Evolutionary conservation across 2,797 vertebrate species (phyloP), one percentile per base, ranked within the genome.

Genomic region (Spondyliosoma cantharus): DNA sequence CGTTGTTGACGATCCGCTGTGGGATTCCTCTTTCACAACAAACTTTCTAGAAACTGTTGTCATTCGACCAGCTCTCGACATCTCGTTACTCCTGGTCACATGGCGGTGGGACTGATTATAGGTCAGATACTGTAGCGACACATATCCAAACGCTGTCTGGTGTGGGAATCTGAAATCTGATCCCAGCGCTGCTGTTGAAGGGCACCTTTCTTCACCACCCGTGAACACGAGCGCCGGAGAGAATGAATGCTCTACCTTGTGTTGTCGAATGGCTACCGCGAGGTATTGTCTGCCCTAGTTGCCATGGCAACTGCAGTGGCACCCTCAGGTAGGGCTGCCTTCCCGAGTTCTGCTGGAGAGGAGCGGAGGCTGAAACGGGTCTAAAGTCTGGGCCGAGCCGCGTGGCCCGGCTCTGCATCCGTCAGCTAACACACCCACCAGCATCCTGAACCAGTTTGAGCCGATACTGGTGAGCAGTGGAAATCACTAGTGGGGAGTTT

Each of bases 261-360:
- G 45, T 63, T 56, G 82, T 82, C 48, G 3, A 82, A 46, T 32
- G 78, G 80, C 78, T 37, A 78, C 74, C 68, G 32, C 0, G 46
- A 80, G 71, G 74, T 60, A 84, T 87, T 85, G 87, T 89, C 90
- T 93, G 83, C 90, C 84, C 73, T 53, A 62, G 89, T 93, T 91
- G 85, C 90, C 84, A 91, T 83, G 85, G 91, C 69, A 91, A 93
- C 92, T 86, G 78, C 64, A 0, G 5, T 74, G 80, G 80, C 77
- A 69, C 73, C 29, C 74, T 83, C 83, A 83, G 83, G 79, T 80
- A 74, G 67, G 42, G 43, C 64, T 71, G 71, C 29, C 58, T 70
- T 25, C 46, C 20, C 12, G 66, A 46, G 42, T 42, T 27, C 53
- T 4, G 72, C 56, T 57, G 56, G 45, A 58, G 65, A 56, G 64